These are phyloP conservation scores for Uloborus diversus DNA, from an alignment of 1,140 invertebrate genomes.

Conservation along the genomic window DNA sequence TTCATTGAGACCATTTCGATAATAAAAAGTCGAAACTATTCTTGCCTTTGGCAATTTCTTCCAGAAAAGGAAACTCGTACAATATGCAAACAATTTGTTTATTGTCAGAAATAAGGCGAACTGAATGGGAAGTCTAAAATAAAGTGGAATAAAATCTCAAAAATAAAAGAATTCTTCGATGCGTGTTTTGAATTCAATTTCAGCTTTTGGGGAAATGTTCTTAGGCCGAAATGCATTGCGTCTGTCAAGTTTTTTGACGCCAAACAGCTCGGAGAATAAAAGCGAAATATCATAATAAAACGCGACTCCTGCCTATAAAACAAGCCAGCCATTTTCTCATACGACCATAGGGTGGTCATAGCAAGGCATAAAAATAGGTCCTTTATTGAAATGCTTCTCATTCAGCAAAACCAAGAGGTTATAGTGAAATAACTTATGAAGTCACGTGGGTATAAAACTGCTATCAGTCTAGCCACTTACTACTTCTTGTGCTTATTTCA, in stretches of 20 bases:
- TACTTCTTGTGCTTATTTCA: too few species aligned
- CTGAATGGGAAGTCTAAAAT: constrained; percentile 34
- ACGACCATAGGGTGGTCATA: constrained; percentile 34
- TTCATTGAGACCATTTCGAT: too few species aligned
- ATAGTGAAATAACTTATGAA: constrained; percentile 19
- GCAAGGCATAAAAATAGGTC: constrained; percentile 44
- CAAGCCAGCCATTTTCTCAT: constrained; percentile 42
- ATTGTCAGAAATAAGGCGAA: constrained; percentile 48
- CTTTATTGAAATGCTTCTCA: constrained; percentile 52
- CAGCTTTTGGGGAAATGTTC: constrained; percentile 37
- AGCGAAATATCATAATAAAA: constrained; percentile 56
- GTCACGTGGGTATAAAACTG: constrained; percentile 29
- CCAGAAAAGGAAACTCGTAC: not conserved
- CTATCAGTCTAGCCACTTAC: not conserved
- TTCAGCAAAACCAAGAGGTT: constrained; percentile 34
- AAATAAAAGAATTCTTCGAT: constrained; percentile 46
- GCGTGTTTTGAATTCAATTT: constrained; percentile 40
- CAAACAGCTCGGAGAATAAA: constrained; percentile 51
- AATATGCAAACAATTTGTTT: constrained; percentile 54
- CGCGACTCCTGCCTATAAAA: constrained; percentile 49
- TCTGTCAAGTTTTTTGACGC: constrained; percentile 54
- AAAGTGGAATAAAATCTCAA: constrained; percentile 39
- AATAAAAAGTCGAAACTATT: too few species aligned
- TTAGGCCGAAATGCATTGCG: constrained; percentile 45
- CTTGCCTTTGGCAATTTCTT: too few species aligned